These are phyloP conservation scores for Aotus griseimembra DNA, from an alignment of 2,797 vertebrate genomes.

Conservation along the genomic window DNA sequence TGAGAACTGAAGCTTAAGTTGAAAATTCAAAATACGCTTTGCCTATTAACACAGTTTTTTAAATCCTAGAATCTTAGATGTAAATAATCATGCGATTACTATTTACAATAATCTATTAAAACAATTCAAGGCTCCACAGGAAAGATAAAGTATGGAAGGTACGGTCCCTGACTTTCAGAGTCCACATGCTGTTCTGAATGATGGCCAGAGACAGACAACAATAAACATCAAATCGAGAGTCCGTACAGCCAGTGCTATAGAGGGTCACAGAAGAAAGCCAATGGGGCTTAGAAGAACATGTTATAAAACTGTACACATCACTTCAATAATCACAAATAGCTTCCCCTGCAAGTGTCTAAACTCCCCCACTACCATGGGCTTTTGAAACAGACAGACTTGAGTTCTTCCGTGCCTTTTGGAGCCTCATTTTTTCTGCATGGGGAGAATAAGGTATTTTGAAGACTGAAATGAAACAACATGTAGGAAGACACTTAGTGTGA, in stretches of 20 bases:
- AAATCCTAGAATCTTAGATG: not conserved
- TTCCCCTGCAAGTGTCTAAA: not conserved
- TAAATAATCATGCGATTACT: not conserved
- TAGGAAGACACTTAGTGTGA: not conserved
- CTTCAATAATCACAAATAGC: no score
- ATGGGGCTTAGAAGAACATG: rapidly evolving
- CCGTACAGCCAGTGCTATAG: rapidly evolving
- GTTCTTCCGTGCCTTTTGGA: not conserved
- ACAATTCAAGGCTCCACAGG: not conserved
- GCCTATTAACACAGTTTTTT: not conserved
- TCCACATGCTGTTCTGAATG: no score
- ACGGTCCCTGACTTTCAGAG: not conserved
- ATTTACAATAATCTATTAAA: not conserved
- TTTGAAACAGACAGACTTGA: not conserved
- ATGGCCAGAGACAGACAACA: not conserved
- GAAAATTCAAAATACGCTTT: not conserved
- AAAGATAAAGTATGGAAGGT: not conserved
- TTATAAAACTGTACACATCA: rapidly evolving
- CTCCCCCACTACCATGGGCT: not conserved
- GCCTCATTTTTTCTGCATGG: not conserved
- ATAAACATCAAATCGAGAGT: not conserved
- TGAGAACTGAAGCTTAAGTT: not conserved
- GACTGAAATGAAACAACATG: not conserved
- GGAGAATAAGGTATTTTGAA: not conserved
- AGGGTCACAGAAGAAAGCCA: rapidly evolving